Evolutionary conservation across 2,113 vertebrate species (phyloP), one percentile per base, ranked within the genome.

Genomic region (Leucopsar rothschildi): DNA sequence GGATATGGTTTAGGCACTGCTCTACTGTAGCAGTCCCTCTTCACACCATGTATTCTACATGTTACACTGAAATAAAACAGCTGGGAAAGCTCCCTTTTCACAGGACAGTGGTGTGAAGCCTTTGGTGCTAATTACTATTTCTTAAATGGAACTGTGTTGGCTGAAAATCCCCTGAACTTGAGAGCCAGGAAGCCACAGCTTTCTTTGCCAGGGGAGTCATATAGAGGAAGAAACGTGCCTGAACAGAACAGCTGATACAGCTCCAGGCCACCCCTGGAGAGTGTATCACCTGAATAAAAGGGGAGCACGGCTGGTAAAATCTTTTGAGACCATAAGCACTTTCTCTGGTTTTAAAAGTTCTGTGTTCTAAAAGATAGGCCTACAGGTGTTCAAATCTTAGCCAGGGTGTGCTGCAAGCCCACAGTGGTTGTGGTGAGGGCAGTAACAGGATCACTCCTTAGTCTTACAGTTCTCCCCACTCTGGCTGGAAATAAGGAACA

Each of bases 1-100:
- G 39, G 11, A 69, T 6, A 39, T 6, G 15, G 5, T 23, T 72
- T 22, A 64, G 72, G 56, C 0, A 0, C 5, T 71, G 39, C 52
- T 91, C 27, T 55, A 1, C 24, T 24, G 8, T 3, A 60, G 49
- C 42, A 71, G 52, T 72, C 14, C 22, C 20, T 68, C 44, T 80
- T 80, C 55, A 65, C 13, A 25, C 7, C 42, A 15, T 1, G 1
- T 22, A 35, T 25, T 70, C 50, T 70, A 27, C 12, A 45, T 33
- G 47, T 60, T 35, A 37, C 19, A 15, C 31, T 47, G 40, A 83
- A 82, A 70, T 10, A 60, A 71, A 83, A 37, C 69, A 63, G 61
- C 72, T 68, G 57, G 68, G 25, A 87, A 82, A 85, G 14, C n/a
- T 87, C 69, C 61, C 40, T 47, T 21, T 79, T n/a, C 73, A 57